Base-by-base conservation (phyloP, 2,113 vertebrate genomes). In the Tachysurus fulvidraco region DNA sequence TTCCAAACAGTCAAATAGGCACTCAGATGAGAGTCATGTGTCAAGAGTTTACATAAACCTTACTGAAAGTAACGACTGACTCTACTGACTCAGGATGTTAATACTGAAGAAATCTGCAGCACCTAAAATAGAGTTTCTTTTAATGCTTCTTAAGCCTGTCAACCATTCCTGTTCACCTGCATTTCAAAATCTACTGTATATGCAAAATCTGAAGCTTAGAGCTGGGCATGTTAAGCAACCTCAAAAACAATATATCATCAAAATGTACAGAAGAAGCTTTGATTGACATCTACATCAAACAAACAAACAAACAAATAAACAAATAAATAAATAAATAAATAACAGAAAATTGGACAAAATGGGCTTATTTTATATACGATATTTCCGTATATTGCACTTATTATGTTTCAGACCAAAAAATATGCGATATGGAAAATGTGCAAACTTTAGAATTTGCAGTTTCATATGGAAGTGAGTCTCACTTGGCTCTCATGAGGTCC, bases 401-500 rank as follows among this genome's bases (percentile, higher is more conserved):
- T 50, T 52, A 25, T 13, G 23, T n/a, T 25, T 76, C 11, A 6
- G 10, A 52, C 44, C 21, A 76, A 76, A 76, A 14, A 55, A 17
- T 46, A 83, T 52, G 30, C 25, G 2, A 60, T 14, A 50, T 83
- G 25, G 25, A 46, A 41, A 23, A 64, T 59, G 9, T 52, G 54
- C 41, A 62, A 50, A 36, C 36, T 36, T 36, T 36, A 36, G 36
- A 36, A 50, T 50, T 50, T 50, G 5, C 46, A 50, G 46, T 50
- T 50, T 50, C 46, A 2, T 50, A 50, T 50, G 8, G 46, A 50
- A 50, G 36, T 25, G 25, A 23, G 46, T 92, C 98, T 96, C 93
- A 99, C 98, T 99, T 99, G 91, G 98, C 98, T 86, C 98, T 96
- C 97, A 99, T 97, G 88, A 99, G 96, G 90, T 99, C 98, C 93